Conservation (phyloP, 1,140 invertebrate species). For the Oryzaephilus surinamensis region DNA sequence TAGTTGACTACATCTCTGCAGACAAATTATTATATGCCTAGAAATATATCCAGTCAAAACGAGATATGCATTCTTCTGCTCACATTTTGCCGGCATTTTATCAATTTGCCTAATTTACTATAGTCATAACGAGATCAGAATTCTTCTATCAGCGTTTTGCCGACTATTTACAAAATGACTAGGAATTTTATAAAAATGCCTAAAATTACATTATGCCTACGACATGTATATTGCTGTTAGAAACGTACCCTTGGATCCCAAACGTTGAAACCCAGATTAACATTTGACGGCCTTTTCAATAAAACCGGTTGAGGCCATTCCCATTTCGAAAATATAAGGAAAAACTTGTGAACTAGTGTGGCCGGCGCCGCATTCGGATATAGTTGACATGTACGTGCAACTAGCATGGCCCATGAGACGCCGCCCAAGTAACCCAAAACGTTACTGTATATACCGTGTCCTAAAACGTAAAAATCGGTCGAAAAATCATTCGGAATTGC, state of each 20-base stretch:
- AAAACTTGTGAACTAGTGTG: constrained; percentile 95
- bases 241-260: constrained; percentile 83
- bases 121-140: too few species aligned
- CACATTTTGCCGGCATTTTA: too few species aligned
- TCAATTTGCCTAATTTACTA: too few species aligned
- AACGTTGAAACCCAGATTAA: constrained; percentile 81
- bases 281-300: constrained; percentile 81
- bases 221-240: not conserved
- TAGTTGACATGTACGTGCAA: constrained; percentile 94
- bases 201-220: not conserved
- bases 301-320: constrained; percentile 97
- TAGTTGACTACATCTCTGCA: too few species aligned
- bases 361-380: constrained; percentile 95
- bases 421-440: constrained; percentile 95
- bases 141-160: too few species aligned
- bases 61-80: too few species aligned
- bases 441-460: constrained; percentile 96
- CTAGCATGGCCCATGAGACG: constrained; percentile 99
- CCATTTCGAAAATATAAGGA: constrained; percentile 94
- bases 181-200: not conserved
- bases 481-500: constrained; percentile 4
- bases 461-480: constrained; percentile 41
- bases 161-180: too few species aligned
- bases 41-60: too few species aligned
- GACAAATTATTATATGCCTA: too few species aligned